Conservation (phyloP, 2,888 invertebrate species). For the Tridacna crocea region DNA sequence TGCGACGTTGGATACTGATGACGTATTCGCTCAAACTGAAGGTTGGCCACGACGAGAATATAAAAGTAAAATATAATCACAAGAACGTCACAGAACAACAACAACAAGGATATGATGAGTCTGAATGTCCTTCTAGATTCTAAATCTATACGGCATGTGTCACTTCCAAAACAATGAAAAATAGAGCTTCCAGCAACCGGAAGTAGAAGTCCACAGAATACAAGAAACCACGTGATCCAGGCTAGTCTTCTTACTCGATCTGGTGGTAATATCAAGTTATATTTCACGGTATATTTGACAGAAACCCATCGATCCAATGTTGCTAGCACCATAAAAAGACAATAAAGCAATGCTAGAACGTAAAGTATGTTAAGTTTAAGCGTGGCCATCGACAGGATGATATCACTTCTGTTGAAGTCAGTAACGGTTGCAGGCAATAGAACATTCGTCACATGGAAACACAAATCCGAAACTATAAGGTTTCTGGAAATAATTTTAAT, state of each 20-base stretch:
- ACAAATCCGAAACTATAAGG: not conserved
- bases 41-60: not conserved
- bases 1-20: not conserved
- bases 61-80: slow-evolving; percentile 13
- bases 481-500: not conserved
- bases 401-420: not conserved
- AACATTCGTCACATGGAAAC: slow-evolving; percentile 4
- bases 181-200: not conserved
- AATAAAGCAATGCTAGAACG: slow-evolving; percentile 1
- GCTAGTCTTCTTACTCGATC: not conserved
- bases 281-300: slow-evolving; percentile 5
- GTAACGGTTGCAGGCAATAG: not conserved
- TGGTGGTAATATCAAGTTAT: not conserved
- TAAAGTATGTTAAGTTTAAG: not conserved
- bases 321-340: slow-evolving; percentile 6
- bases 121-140: not conserved
- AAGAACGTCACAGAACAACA: not conserved
- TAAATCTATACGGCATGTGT: not conserved
- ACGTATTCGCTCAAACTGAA: not conserved
- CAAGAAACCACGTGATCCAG: not conserved
- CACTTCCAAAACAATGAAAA: not conserved
- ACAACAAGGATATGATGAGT: not conserved
- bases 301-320: not conserved
- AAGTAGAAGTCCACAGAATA: not conserved
- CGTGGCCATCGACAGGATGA: not conserved